phyloP scores from a whole-genome alignment of 2,888 invertebrate species.

The Aradus depressus region DNA sequence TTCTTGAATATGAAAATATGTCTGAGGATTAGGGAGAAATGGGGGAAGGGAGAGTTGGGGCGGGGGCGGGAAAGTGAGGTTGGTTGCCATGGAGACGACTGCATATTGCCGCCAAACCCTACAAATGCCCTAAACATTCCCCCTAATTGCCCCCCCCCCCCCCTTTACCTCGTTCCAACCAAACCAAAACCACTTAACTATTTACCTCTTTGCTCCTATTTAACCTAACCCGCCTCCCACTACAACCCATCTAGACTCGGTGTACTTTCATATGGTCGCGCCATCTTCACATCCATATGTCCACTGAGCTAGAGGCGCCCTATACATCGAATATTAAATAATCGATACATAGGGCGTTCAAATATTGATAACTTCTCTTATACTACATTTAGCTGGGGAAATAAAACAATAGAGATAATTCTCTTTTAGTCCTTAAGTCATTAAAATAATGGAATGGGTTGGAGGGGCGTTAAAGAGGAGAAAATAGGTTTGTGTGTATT shows the following conservation, averaged over 20 bases:
- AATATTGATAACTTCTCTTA: too few relatives aligned
- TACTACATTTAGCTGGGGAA: too few relatives aligned
- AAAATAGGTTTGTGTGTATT: not conserved
- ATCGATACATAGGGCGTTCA: too few relatives aligned
- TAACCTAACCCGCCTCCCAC: too few relatives aligned
- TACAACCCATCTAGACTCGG: too few relatives aligned
- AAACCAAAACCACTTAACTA: too few relatives aligned
- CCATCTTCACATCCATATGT: too few relatives aligned
- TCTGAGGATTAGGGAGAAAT: not conserved
- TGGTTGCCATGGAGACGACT: not conserved
- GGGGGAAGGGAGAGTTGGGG: not conserved
- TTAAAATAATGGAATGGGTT: not conserved
- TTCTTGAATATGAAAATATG: too few relatives aligned
- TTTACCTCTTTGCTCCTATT: too few relatives aligned
- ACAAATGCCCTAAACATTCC: slow-evolving; percentile 1
- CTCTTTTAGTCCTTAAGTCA: not conserved
- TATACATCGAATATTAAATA: too few relatives aligned
- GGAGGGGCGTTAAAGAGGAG: not conserved
- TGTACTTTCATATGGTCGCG: too few relatives aligned
- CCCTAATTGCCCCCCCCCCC: not conserved
- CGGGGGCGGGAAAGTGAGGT: not conserved
- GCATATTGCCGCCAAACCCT: not conserved
- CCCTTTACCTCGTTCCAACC: not conserved
- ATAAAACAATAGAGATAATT: not conserved
- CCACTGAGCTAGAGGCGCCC: too few relatives aligned